Percentiles rank a stretch among this genome's conserved stretches.
Conservation (phyloP, 2,888 invertebrate genomes). For the Caenorhabditis sp. region DNA sequence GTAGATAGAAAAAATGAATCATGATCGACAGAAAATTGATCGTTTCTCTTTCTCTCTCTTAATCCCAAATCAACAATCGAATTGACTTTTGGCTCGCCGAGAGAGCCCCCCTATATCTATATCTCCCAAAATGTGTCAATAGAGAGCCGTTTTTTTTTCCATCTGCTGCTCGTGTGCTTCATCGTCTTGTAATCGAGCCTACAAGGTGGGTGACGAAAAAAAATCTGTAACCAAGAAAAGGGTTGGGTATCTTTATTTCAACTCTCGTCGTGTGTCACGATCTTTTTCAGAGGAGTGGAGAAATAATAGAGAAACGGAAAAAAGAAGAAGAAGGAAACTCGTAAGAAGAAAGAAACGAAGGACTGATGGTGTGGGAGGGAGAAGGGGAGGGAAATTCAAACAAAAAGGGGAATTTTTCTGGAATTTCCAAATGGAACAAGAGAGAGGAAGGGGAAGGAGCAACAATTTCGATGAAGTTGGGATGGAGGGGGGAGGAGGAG, state of each 20-base stretch:
- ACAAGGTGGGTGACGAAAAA: neutral
- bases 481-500: neutral
- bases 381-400: slow-evolving; percentile 15
- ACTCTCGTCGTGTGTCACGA: slow-evolving; percentile 1
- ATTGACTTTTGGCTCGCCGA: slow-evolving; percentile 10
- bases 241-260: slow-evolving; percentile 53
- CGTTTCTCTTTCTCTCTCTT: neutral
- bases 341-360: slow-evolving; percentile 28
- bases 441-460: neutral
- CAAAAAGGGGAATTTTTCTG: too few species aligned
- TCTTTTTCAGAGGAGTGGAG: slow-evolving; percentile 8
- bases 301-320: neutral
- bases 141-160: neutral
- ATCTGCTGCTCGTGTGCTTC: neutral
- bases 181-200: neutral
- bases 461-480: neutral
- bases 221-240: slow-evolving; percentile 5
- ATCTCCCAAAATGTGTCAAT: slow-evolving; percentile 53
- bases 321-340: slow-evolving; percentile 12
- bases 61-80: neutral
- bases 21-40: slow-evolving; percentile 1
- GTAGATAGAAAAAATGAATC: neutral
- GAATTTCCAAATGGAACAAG: slow-evolving; percentile 10
- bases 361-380: slow-evolving; percentile 5
- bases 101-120: neutral